These are phyloP conservation scores for Chaetorhynchus papuensis DNA, from an alignment of 2,113 vertebrate genomes.

Conservation along the genomic window DNA sequence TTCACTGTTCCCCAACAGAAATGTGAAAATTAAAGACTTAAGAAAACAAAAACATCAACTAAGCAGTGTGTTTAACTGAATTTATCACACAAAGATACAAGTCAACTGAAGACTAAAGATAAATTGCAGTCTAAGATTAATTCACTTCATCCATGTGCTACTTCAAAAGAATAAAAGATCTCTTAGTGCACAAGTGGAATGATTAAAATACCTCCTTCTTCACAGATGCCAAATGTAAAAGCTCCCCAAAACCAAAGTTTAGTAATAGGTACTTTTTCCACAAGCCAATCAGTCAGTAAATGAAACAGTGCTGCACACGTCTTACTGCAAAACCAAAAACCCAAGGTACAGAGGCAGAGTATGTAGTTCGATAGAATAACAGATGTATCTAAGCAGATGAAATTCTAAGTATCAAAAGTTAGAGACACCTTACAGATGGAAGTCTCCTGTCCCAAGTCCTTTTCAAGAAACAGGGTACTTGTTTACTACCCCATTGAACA, in stretches of 20 bases:
- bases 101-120: not conserved
- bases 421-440: not conserved
- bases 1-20: not conserved
- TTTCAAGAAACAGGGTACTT: not conserved
- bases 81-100: not conserved
- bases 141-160: not conserved
- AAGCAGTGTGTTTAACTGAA: not conserved
- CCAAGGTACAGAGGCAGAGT: not conserved
- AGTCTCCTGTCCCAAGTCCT: not conserved
- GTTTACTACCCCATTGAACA: not conserved
- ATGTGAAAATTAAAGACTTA: not conserved
- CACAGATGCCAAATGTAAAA: not conserved
- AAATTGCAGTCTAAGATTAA: not conserved
- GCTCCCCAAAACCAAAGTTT: not conserved
- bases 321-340: not conserved
- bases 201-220: not conserved
- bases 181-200: not conserved
- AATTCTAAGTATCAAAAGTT: not conserved
- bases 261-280: not conserved
- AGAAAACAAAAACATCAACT: not conserved
- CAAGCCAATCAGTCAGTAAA: not conserved
- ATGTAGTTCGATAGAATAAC: not conserved
- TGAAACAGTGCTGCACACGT: not conserved
- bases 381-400: not conserved
- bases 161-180: not conserved